A percentile compares a stretch with the other conserved stretches of the same genome.
These are phyloP conservation scores for Cryptoprocta ferox DNA, from an alignment of 2,797 vertebrate genomes.

Conservation along the genomic window DNA sequence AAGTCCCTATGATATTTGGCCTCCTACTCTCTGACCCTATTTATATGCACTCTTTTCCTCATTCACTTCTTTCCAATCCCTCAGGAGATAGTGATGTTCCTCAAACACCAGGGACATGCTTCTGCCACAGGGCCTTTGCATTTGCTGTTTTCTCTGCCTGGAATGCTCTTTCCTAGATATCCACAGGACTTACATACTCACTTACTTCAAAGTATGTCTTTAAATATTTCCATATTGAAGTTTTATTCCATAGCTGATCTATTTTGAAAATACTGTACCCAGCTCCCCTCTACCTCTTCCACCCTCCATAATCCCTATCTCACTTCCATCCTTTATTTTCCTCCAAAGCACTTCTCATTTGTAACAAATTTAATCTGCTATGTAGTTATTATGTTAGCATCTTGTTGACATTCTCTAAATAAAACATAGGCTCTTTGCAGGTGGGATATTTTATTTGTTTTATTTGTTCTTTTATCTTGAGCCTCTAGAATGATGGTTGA, in stretches of 20 bases:
- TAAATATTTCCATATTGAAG: conserved; percentile 10
- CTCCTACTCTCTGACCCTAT: background rate
- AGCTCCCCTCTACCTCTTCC: background rate
- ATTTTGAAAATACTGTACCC: background rate
- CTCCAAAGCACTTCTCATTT: background rate
- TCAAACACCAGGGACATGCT: background rate
- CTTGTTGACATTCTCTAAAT: background rate
- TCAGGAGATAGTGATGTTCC: background rate
- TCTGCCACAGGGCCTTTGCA: background rate
- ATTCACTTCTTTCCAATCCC: background rate
- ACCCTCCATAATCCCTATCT: background rate
- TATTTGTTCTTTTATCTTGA: background rate
- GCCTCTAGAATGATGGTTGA: background rate
- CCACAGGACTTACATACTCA: background rate
- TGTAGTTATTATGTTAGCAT: background rate
- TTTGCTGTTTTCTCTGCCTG: background rate
- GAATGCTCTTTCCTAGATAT: background rate
- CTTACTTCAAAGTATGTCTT: background rate
- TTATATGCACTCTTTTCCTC: background rate
- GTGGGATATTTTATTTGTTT: background rate
- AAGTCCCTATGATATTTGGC: background rate
- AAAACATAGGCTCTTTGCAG: background rate
- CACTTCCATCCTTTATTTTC: background rate
- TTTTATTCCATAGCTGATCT: background rate
- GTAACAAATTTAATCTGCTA: background rate